Conservation (phyloP, 92 coral and sea anemone genomes). For the Hydrozoanthus gracilis region DNA sequence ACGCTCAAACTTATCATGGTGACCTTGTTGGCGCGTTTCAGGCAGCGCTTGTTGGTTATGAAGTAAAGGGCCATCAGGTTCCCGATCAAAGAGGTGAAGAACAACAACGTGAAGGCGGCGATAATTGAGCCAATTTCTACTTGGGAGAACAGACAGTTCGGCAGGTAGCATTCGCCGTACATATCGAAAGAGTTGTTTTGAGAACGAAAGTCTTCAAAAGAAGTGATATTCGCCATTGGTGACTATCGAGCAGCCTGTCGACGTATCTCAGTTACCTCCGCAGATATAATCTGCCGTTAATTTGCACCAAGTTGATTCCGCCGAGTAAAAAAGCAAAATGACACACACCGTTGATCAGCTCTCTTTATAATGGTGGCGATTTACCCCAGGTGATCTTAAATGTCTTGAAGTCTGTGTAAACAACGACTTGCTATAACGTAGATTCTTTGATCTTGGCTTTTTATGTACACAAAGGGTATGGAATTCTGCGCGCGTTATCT, state of each 20-base stretch:
- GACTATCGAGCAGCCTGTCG: too few species aligned
- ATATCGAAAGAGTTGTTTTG: background rate
- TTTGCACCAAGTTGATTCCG: too few species aligned
- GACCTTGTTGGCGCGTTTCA: slow-evolving; percentile 31
- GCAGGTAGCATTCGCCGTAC: background rate
- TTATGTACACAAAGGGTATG: background rate
- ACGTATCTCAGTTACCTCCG: too few species aligned
- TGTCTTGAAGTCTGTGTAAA: slow-evolving; percentile 1
- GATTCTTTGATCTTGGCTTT: background rate
- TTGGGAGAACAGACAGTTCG: slow-evolving; percentile 30
- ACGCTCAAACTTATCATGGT: slow-evolving; percentile 28
- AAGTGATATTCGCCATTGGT: background rate
- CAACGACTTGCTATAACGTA: background rate
- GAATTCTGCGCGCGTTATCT: background rate
- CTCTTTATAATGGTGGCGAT: too few species aligned
- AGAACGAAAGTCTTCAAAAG: background rate
- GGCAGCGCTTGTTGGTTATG: background rate
- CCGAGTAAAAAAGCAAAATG: too few species aligned
- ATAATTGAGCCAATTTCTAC: slow-evolving; percentile 11
- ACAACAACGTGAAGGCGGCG: slow-evolving; percentile 18
- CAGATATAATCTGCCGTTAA: too few species aligned
- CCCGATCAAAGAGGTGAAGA: slow-evolving; percentile 23
- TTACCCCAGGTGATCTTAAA: background rate
- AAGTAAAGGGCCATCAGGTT: slow-evolving; percentile 20
- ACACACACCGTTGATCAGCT: too few species aligned